These are phyloP conservation scores for Nesoenas mayeri DNA, from an alignment of 2,113 vertebrate genomes.

Conservation along the genomic window DNA sequence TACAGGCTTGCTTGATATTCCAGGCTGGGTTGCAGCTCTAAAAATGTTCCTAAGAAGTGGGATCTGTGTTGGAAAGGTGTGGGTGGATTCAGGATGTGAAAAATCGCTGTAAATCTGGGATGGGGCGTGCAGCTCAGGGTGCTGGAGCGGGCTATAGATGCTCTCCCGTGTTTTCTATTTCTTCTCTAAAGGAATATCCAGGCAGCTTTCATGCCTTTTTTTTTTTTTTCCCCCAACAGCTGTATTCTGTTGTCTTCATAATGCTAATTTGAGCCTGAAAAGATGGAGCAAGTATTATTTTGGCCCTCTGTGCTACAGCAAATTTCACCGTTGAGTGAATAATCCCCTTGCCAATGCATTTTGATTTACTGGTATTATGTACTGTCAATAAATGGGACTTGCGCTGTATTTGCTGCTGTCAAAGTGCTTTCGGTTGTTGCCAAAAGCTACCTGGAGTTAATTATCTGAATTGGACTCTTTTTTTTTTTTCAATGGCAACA, in stretches of 20 bases:
- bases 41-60: neutral
- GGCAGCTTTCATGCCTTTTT: neutral
- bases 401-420: neutral
- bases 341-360: neutral
- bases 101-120: neutral
- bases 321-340: neutral
- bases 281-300: neutral
- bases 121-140: neutral
- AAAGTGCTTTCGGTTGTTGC: neutral
- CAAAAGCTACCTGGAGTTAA: conserved; percentile 61
- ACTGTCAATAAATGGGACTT: conserved; percentile 8
- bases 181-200: neutral
- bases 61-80: neutral
- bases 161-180: neutral
- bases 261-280: neutral
- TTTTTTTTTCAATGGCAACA: neutral
- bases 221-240: neutral
- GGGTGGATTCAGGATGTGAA: conserved; percentile 5
- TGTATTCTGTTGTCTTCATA: neutral
- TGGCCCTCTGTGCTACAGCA: neutral
- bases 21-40: neutral
- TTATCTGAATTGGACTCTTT: conserved; percentile 18
- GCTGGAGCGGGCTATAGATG: neutral
- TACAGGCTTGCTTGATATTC: neutral
- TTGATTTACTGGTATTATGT: neutral